Base-by-base conservation (phyloP, 1,140 invertebrate genomes). In the Cyclina sinensis region DNA sequence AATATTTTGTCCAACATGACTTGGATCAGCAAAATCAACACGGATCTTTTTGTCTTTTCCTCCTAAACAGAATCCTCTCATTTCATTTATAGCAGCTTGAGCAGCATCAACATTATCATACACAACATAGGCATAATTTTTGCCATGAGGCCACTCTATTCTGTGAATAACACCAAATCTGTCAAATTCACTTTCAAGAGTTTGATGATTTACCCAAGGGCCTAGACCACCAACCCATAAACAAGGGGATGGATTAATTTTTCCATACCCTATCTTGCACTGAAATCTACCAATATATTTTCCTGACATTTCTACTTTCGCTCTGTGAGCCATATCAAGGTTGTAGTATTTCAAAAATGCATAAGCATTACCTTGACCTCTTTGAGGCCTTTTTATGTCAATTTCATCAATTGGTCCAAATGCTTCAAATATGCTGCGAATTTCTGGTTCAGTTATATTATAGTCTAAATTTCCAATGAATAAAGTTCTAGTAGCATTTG, bases 221-320 rank as follows among this genome's bases (percentile, higher is more conserved):
- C 99, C 99, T 21, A 99, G 96, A 46, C 99, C 99, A 89, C 99
- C 99, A 0, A 99, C 98, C 99, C 99, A 99, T 84, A 99, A 98
- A 89, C 98, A 97, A 21, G 98, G 99, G 0, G 99, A 99, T 0
- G 99, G 98, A 27, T 98, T 99, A 0, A 98, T 98, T 96, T 99
- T 99, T 9, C 99, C 99, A 96, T 99, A 99, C 37, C 99, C 99
- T 95, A 99, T 99, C 96, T 99, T 99, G 95, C 99, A 99, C 95
- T 99, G 99, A 94, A 99, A 99, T 96, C 99, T 99, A 9, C 99
- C 99, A 95, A 99, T 99, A 94, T 99, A 99, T 94, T 99, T 98
- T 0, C 99, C 99, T 21, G 98, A 99, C 46, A 99, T 96, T 96
- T 99, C 98, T 16, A 99, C 98, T 96, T 99, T 99, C n/a, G 98